A percentile compares a stretch with the other conserved stretches of the same genome.
phyloP scores from a whole-genome alignment of 2,797 vertebrate genomes.

The Pseudochirops corinnae region DNA sequence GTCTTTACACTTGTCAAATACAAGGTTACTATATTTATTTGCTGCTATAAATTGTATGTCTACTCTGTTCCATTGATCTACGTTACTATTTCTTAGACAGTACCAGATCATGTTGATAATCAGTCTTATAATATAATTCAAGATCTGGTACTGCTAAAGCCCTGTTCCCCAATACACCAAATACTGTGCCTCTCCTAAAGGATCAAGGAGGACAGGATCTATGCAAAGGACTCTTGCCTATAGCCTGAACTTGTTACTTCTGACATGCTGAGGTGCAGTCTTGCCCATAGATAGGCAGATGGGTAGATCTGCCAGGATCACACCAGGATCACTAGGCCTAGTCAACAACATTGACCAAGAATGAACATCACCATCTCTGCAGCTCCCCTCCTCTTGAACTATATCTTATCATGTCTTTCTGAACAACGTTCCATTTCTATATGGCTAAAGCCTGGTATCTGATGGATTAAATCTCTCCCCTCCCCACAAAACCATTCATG shows the following conservation, averaged over 20 bases:
- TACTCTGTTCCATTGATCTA: background rate
- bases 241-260: background rate
- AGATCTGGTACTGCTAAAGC: background rate
- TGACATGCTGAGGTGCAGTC: background rate
- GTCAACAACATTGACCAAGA: slow-evolving; percentile 11
- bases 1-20: background rate
- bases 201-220: background rate
- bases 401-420: slow-evolving; percentile 57
- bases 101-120: background rate
- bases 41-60: background rate
- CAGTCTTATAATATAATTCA: background rate
- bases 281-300: background rate
- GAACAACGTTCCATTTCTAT: slow-evolving; percentile 31
- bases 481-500: background rate
- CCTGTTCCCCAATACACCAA: background rate
- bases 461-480: slow-evolving; percentile 56
- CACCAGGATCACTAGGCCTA: background rate
- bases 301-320: background rate
- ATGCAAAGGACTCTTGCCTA: background rate
- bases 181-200: background rate
- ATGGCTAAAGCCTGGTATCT: slow-evolving; percentile 53
- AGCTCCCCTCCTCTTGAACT: background rate
- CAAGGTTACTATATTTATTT: background rate
- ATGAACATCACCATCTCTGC: background rate
- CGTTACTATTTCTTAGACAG: background rate